Percentiles rank a stretch among this genome's conserved stretches.
These are phyloP conservation scores for Chiloscyllium punctatum DNA, from an alignment of 2,797 vertebrate genomes.

Conservation along the genomic window DNA sequence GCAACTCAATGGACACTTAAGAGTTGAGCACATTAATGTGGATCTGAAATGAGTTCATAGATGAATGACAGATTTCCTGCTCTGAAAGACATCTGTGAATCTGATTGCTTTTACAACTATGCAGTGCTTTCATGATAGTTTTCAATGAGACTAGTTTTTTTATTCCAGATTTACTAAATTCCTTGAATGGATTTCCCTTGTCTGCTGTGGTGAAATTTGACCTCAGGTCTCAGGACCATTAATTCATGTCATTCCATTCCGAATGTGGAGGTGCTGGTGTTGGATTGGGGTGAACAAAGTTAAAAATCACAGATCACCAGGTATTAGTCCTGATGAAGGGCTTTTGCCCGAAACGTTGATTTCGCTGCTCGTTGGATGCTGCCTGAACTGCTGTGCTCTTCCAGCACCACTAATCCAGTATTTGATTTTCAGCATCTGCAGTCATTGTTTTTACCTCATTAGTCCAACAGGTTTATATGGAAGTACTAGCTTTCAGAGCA, in stretches of 20 bases:
- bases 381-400: too few relatives aligned
- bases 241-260: background rate
- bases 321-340: too few relatives aligned
- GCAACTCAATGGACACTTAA: background rate
- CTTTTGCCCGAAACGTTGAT: too few relatives aligned
- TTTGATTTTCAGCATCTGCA: too few relatives aligned
- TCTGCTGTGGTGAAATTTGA: background rate
- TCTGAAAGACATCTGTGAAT: background rate
- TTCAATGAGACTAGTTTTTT: background rate
- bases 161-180: background rate
- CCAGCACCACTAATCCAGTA: too few relatives aligned
- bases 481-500: too few relatives aligned
- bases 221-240: background rate
- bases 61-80: background rate
- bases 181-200: background rate
- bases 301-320: too few relatives aligned
- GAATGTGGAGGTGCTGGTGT: background rate
- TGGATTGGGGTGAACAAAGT: too few relatives aligned
- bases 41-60: background rate
- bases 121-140: too few relatives aligned
- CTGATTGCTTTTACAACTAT: background rate
- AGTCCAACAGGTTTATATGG: too few relatives aligned
- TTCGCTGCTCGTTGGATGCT: too few relatives aligned
- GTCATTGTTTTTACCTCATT: too few relatives aligned
- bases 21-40: background rate